Percentiles rank a stretch among this genome's conserved stretches.
Conservation (phyloP, 2,888 invertebrate genomes). For the Andrena minutula region DNA sequence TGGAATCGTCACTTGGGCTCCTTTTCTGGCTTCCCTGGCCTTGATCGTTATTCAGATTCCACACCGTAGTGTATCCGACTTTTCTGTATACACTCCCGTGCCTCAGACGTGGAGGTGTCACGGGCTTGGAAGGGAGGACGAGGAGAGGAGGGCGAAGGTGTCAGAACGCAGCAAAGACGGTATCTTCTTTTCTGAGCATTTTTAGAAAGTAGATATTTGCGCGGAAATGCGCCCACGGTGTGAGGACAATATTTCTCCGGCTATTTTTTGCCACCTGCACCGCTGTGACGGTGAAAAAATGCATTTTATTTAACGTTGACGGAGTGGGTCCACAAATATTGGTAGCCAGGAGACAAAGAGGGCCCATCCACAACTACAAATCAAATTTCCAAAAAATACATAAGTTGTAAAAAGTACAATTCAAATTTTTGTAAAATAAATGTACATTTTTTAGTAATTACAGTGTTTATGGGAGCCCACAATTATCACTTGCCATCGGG, state of each 20-base stretch:
- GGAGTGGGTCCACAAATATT: too few species aligned
- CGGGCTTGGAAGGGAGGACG: neutral
- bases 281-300: too few species aligned
- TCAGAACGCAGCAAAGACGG: slow-evolving; percentile 18
- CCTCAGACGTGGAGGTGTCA: slow-evolving; percentile 20
- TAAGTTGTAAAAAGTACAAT: too few species aligned
- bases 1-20: slow-evolving; percentile 18
- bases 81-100: slow-evolving; percentile 26
- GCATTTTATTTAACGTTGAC: too few species aligned
- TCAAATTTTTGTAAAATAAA: too few species aligned
- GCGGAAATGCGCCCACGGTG: neutral
- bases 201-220: slow-evolving; percentile 9
- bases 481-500: too few species aligned
- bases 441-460: too few species aligned
- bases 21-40: slow-evolving; percentile 2
- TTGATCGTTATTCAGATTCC: slow-evolving; percentile 52
- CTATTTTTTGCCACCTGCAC: too few species aligned
- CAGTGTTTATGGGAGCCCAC: too few species aligned
- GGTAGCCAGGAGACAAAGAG: too few species aligned
- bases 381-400: too few species aligned
- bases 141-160: slow-evolving; percentile 17
- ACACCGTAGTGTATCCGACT: slow-evolving; percentile 40
- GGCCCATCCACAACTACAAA: too few species aligned
- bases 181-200: slow-evolving; percentile 15
- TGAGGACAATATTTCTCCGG: neutral